These are phyloP conservation scores for Lepidochrysops patricia DNA, from an alignment of 2,888 invertebrate genomes.

Conservation along the genomic window DNA sequence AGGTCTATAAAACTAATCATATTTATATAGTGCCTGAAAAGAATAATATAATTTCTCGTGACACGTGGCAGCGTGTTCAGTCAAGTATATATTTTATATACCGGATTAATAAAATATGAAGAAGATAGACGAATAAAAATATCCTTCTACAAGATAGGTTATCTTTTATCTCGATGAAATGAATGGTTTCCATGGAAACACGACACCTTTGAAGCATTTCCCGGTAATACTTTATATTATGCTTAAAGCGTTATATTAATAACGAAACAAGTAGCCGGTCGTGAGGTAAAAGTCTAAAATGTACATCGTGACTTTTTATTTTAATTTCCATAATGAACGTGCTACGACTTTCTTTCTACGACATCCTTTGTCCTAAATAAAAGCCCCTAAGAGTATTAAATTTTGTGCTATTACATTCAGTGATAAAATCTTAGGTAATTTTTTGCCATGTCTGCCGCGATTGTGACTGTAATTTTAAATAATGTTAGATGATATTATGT, in stretches of 20 bases:
- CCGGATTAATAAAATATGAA: too few species aligned
- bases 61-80: too few species aligned
- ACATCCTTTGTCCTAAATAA: conserved; percentile 2
- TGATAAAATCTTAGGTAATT: not conserved
- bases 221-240: not conserved
- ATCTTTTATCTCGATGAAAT: not conserved
- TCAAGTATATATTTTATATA: too few species aligned
- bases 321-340: not conserved
- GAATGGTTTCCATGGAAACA: not conserved
- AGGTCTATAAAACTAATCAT: too few species aligned
- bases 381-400: not conserved
- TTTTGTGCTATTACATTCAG: not conserved
- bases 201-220: not conserved
- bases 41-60: too few species aligned
- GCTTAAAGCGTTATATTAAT: not conserved
- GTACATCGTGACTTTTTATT: not conserved
- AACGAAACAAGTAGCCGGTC: not conserved
- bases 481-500: not conserved
- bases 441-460: not conserved
- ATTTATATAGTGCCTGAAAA: too few species aligned
- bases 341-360: not conserved
- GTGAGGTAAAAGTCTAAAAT: not conserved
- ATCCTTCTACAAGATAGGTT: too few species aligned
- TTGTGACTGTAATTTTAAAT: not conserved
- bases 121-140: too few species aligned